phyloP scores from a whole-genome alignment of 92 coral and sea anemone genomes.

The Desmophyllum pertusum region DNA sequence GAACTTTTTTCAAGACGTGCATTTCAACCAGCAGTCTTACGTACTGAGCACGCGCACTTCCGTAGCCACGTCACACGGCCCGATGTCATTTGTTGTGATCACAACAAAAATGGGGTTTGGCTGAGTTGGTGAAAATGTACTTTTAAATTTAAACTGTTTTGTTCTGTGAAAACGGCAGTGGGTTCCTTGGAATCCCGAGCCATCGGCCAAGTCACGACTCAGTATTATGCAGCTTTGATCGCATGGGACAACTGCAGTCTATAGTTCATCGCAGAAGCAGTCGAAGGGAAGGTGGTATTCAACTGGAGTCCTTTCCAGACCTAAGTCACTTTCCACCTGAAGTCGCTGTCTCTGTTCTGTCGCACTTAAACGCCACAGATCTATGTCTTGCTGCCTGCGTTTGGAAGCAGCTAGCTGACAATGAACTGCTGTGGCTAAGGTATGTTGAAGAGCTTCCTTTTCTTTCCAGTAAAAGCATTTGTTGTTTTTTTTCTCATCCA shows the following conservation, averaged over 20 bases:
- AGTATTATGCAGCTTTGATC: conserved; percentile 61
- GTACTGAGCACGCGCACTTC: conserved; percentile 51
- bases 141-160: conserved; percentile 17
- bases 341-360: conserved; percentile 88
- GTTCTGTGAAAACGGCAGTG: conserved; percentile 15
- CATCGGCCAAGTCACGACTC: neutral
- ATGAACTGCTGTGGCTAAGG: conserved; percentile 97
- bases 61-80: conserved; percentile 72
- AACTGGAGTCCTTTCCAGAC: conserved; percentile 85
- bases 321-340: conserved; percentile 94
- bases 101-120: conserved; percentile 61
- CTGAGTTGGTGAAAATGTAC: neutral
- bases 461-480: neutral
- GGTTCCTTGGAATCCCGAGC: conserved; percentile 34
- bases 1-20: neutral
- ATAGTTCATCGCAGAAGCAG: conserved; percentile 68
- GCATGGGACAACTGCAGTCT: conserved; percentile 90
- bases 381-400: conserved; percentile 98
- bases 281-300: conserved; percentile 47
- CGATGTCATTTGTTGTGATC: conserved; percentile 69
- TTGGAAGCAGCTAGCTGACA: conserved; percentile 94
- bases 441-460: conserved; percentile 15
- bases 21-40: conserved; percentile 8
- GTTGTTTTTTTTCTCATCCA: neutral
- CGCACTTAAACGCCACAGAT: conserved; percentile 95